Evolutionary conservation across 2,888 invertebrate species (phyloP), one percentile per base, ranked within the genome.

Genomic region (Trissoscelio sp.): DNA sequence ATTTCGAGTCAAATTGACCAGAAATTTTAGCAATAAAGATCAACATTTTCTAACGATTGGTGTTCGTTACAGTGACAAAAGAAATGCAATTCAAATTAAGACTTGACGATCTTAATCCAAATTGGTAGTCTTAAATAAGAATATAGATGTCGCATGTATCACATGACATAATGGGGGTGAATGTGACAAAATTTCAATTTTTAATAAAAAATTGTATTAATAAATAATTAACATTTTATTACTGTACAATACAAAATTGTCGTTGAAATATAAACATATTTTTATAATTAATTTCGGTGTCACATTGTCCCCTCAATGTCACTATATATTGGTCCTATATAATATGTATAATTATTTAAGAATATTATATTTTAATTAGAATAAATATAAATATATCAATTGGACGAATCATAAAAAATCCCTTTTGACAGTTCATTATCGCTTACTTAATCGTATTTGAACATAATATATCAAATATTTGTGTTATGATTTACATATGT

Each of bases 1-100:
- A 39, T 1, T 39, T 12, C 39, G 12, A 39, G 12, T 12, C 39
- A 39, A 39, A 39, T 14, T 2, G 39, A 39, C 2, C 12, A n/a
- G 12, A 39, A 12, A 39, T 12, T 39, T 39, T 39, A 12, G 2
- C 39, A 39, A 39, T 5, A 12, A 39, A 39, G 12, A 5, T 46
- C 20, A 39, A 14, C n/a, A 12, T 39, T 39, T 0, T n/a, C 58
- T 58, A 58, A 58, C 12, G 24, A 42, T 58, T 58, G 60, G 60
- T 60, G 60, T 60, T 60, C 44, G 31, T 28, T 60, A 60, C 60
- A 46, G 60, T 60, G 44, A 60, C 24, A 16, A 46, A 60, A 60
- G 28, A 22, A 24, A 44, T 60, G 9, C 28, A 60, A 60, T 44
- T 60, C 44, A 28, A 46, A 60, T 60, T 60, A 60, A 28, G 60